Evolutionary conservation across 92 coral and sea anemone genomes (phyloP), one percentile per base, ranked within the genome.

Genomic region (Blastomussa wellsi): DNA sequence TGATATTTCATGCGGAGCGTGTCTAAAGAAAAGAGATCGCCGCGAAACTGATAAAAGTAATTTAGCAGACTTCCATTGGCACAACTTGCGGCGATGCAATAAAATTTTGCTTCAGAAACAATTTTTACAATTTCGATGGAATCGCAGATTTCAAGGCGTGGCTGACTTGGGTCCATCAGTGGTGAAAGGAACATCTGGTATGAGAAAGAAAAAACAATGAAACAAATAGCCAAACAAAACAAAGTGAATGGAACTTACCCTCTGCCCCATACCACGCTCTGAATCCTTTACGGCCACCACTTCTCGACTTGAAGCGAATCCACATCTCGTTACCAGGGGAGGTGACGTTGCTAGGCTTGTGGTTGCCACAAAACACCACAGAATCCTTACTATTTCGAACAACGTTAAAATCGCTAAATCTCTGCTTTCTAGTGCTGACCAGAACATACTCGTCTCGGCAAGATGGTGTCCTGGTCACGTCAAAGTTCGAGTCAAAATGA

Each of bases 381-480:
- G 98, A 90, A 44, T 90, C 92, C 10, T 74, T 65, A 22, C 91
- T 91, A 42, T 79, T 72, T 36, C 80, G 80, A n/a, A 86, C 85
- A 35, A 78, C 76, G 49, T 87, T 81, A 33, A 74, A 78, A 1
- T 85, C 82, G 41, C 90, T 85, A 79, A 94, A 83, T 53, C 89
- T 76, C 79, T 90, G 95, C 79, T 86, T 83, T 29, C 93, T 77
- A 24, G 98, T 92, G 77, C 98, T 96, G 37, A 96, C 90, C 82
- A 89, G 86, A 4, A 96, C 98, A 60, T 84, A 90, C 82, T 94
- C 95, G 24, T 88, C 86, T 13, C 79, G 79, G 37, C 98, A 94
- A 14, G 44, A 24, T n/a, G 64, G 51, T 10, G 95, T 88, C 81
- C 84, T 78, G 66, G 83, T 83, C 36, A 96, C 94, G 32, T 90